Percentiles rank a stretch among this genome's conserved stretches.
phyloP scores from a whole-genome alignment of 30 jellyfish, hydroid and myxozoan genomes.

The Turritopsis dohrnii region DNA sequence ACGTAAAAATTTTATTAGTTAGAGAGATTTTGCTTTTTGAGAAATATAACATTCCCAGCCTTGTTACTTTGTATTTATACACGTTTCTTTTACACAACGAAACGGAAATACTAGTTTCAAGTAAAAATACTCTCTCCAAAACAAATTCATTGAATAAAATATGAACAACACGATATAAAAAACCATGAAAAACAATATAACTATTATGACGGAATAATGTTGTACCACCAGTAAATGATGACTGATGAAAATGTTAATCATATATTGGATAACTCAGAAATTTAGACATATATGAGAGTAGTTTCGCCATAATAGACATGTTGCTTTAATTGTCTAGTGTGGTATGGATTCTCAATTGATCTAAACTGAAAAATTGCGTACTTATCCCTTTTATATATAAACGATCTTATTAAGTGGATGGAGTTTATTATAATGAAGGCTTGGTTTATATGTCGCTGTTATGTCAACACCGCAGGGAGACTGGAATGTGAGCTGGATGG shows the following conservation, averaged over 20 bases:
- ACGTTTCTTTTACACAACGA: too few relatives aligned
- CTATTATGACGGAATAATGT: not conserved
- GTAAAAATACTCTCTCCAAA: too few relatives aligned
- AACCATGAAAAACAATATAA: not conserved
- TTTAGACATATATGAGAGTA: not conserved
- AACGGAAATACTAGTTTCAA: too few relatives aligned
- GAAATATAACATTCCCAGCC: too few relatives aligned
- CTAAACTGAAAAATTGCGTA: not conserved
- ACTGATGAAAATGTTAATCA: not conserved
- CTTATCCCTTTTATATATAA: not conserved
- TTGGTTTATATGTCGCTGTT: not conserved
- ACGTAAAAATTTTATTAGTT: too few relatives aligned
- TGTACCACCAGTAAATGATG: not conserved
- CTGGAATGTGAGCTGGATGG: too few relatives aligned
- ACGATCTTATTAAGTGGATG: not conserved
- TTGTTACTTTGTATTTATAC: too few relatives aligned
- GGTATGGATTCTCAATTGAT: not conserved
- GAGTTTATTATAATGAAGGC: not conserved
- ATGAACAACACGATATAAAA: not conserved
- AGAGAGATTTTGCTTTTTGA: too few relatives aligned
- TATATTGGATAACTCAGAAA: not conserved
- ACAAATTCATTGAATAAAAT: too few relatives aligned
- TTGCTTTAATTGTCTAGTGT: not conserved
- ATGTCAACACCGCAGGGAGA: not conserved
- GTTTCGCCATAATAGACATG: not conserved